Percentiles rank a stretch among this genome's conserved stretches.
These are phyloP conservation scores for Cephus rjabovi DNA, from an alignment of 2,888 invertebrate species.

Conservation along the genomic window DNA sequence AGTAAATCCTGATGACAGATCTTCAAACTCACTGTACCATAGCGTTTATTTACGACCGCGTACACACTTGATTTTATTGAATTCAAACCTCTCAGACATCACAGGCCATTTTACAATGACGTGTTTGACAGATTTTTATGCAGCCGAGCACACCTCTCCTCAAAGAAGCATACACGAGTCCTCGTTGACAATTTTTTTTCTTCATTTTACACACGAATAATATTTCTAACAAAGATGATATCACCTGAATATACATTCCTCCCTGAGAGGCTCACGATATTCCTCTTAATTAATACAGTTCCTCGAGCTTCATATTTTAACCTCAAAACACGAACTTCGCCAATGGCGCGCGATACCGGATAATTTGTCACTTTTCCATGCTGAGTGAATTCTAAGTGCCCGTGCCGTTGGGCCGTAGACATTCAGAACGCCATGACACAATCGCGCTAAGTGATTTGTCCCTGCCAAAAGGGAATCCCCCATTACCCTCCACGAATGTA, in stretches of 20 bases:
- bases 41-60: slow-evolving; percentile 4
- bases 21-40: slow-evolving; percentile 4
- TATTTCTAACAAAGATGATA: neutral
- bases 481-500: slow-evolving; percentile 43
- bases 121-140: neutral
- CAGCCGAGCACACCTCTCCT: neutral
- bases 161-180: neutral
- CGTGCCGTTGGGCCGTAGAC: slow-evolving; percentile 13
- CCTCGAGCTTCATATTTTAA: slow-evolving; percentile 34
- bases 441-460: slow-evolving; percentile 60
- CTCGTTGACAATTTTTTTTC: neutral
- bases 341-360: slow-evolving; percentile 22
- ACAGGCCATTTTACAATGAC: neutral
- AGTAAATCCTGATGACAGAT: slow-evolving; percentile 8
- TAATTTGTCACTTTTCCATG: slow-evolving; percentile 53
- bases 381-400: slow-evolving; percentile 30
- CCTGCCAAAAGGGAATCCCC: slow-evolving; percentile 43
- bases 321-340: slow-evolving; percentile 19
- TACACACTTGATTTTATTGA: slow-evolving; percentile 3
- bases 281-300: neutral
- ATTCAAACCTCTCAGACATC: neutral
- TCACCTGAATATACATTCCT: neutral
- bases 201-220: neutral
- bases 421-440: slow-evolving; percentile 9
- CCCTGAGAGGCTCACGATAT: neutral